Base-by-base conservation (phyloP, 2,888 invertebrate species). In the Thereva unica region DNA sequence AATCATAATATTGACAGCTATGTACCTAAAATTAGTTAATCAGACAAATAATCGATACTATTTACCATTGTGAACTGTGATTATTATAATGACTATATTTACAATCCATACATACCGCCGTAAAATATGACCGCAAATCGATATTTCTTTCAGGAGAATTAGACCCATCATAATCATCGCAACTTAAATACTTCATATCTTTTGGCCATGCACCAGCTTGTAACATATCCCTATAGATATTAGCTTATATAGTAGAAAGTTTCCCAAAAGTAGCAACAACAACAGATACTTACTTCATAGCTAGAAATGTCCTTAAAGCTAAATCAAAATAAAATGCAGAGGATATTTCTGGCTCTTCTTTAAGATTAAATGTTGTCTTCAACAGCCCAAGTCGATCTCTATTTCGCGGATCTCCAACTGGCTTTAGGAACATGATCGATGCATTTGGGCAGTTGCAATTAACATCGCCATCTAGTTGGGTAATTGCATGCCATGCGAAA, bases 321-420 rank as follows among this genome's bases (percentile, higher is more conserved):
- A 95, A 80, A 80, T 96, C 95, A 79, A 93, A 95, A 81, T 95
- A 94, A 80, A 95, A 95, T 4, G 91, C 90, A 1, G 91, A 87
- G 49, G 89, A 86, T 69, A 93, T 88, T 80, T 90, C 89, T 3
- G 91, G 91, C 73, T 87, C 86, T 66, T 80, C 78, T 73, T 87
- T 89, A 76, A 90, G 83, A 76, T 89, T 89, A 77, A 87, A 90
- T 0, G 89, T 88, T 1, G 89, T 89, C 74, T 85, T 86, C 65
- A 91, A 85, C 71, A 86, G 83, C 8, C 89, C 89, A 67, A 91
- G 79, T 38, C 89, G 85, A 76, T 90, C 90, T 70, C 89, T 86
- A 76, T 85, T 88, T 70, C 85, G 84, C 0, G 87, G 84, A 71
- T 89, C 88, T 0, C 88, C 85, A 42, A 87, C 84, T 0, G 94